Evolutionary conservation across 2,888 invertebrate genomes (phyloP), one percentile per base, ranked within the genome.

Genomic region (Oegoconia quadripuncta): DNA sequence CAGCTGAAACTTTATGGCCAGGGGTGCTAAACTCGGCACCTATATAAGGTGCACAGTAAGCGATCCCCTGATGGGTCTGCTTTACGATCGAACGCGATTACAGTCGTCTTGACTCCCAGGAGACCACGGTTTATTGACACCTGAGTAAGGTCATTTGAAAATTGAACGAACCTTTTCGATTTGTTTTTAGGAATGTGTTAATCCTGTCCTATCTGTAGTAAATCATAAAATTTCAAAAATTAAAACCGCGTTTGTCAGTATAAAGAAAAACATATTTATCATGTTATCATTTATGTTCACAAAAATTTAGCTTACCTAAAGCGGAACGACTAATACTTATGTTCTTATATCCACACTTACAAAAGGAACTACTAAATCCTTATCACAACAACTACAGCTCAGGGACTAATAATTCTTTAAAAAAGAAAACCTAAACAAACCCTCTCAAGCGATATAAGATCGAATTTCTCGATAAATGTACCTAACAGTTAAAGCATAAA

Each of bases 391-490:
- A 86, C 65, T 72, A 50, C 64, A 50, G 71, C 67, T 66, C 34
- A 39, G 83, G 82, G 86, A 75, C 69, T 71, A 84, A 84, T 84
- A 80, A 72, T 62, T 69, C 79, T 80, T n/a, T 66, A 67, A 73
- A 73, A 74, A 82, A 79, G 74, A 74, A 79, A 74, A 63, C 50
- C 53, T 42, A 65, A 68, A 51, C 55, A 59, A 63, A 60, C 73
- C 75, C 68, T 64, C 73, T 67, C 44, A 54, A 61, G 38, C 47
- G 64, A 62, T 71, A 66, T 50, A 53, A 71, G 71, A 76, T 80
- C 64, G 51, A 65, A 70, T 74, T 72, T 70, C 41, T 62, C 58
- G 83, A 81, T 82, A 80, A 69, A 59, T 62, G 39, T 41, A 55
- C 59, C 60, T 64, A 68, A 67, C 67, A 66, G 65, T 70, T 68